phyloP scores from a whole-genome alignment of 2,797 vertebrate genomes.

The Neomorphus geoffroyi region DNA sequence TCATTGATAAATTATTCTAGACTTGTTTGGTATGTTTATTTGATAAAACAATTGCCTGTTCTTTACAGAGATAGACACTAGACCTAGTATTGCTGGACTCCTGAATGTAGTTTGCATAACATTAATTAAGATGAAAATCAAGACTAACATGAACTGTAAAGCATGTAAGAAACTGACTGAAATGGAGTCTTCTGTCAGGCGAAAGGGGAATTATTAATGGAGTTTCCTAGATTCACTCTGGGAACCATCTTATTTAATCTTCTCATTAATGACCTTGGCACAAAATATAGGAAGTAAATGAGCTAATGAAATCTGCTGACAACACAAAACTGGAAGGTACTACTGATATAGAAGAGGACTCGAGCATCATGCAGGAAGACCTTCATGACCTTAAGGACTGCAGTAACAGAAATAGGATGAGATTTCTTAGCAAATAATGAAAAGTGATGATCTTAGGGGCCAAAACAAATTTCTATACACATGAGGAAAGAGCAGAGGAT shows the following conservation, averaged over 20 bases:
- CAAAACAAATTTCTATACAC: background rate
- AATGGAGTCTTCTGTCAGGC: background rate
- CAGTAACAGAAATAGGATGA: background rate
- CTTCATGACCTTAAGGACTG: background rate
- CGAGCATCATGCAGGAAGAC: background rate
- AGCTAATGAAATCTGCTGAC: background rate
- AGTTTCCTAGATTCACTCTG: background rate
- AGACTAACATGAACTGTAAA: background rate
- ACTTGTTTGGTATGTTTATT: background rate
- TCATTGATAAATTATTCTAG: background rate
- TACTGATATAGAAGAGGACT: background rate
- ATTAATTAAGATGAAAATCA: conserved; percentile 13
- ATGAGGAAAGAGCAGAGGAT: background rate
- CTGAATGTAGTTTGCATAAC: background rate
- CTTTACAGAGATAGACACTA: background rate
- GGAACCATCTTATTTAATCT: conserved; percentile 38
- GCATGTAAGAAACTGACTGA: background rate
- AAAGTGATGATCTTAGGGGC: background rate
- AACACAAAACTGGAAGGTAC: background rate
- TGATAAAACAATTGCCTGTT: background rate
- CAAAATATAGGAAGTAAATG: conserved; percentile 4
- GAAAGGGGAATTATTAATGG: background rate
- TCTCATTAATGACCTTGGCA: conserved; percentile 19
- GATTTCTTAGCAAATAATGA: background rate
- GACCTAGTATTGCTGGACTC: background rate